Percentiles rank a stretch among this genome's conserved stretches.
Conservation (phyloP, 2,113 vertebrate genomes). For the Passer montanus region DNA sequence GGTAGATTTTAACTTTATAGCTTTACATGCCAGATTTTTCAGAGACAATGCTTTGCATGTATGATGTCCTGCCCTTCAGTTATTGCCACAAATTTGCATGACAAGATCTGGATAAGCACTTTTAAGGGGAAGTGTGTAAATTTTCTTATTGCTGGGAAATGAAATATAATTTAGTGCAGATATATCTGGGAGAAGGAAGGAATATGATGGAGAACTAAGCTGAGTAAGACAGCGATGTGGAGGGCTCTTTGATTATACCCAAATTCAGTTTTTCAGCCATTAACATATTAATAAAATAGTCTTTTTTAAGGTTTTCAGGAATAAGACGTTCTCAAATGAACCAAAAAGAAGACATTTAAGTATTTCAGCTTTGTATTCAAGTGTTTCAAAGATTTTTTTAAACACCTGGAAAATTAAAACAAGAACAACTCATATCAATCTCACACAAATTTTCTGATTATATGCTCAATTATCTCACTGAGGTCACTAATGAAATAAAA, state of each 20-base stretch:
- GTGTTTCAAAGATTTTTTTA: neutral
- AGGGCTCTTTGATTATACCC: neutral
- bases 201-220: neutral
- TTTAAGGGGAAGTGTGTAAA: neutral
- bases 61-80: neutral
- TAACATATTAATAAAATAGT: neutral
- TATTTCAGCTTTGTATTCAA: neutral
- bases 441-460: neutral
- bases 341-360: neutral
- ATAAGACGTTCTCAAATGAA: neutral
- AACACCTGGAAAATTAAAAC: neutral
- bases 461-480: neutral
- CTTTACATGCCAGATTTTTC: neutral
- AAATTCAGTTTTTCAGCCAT: neutral
- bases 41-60: neutral
- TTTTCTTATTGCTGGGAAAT: neutral
- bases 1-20: neutral
- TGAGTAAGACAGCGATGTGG: neutral
- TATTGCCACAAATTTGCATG: neutral
- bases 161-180: neutral
- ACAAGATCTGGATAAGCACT: neutral
- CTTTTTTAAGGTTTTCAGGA: neutral
- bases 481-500: neutral
- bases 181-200: neutral
- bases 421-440: neutral